Evolutionary conservation across 23 tunicate species (phyloP).

Genomic region (Halocynthia aurantium): DNA sequence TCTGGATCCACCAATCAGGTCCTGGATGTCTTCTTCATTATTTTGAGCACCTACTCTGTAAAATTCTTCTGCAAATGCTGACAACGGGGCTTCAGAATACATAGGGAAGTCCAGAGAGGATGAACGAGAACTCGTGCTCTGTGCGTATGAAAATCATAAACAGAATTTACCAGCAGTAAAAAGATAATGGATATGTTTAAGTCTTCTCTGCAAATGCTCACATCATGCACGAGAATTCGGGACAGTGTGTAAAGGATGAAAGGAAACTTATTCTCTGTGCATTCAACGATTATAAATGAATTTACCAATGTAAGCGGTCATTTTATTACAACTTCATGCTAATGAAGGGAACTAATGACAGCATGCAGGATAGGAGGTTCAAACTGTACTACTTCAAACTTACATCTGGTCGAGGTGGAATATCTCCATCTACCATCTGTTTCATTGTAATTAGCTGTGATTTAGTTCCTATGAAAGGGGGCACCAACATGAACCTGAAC

Average conservation of each 20-base stretch:
- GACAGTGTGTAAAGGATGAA: too few species aligned
- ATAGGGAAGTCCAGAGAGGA: background rate
- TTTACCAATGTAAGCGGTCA: too few species aligned
- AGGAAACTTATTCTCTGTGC: background rate
- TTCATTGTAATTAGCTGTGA: slow-evolving; percentile 13
- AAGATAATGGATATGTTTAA: too few species aligned
- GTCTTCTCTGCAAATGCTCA: too few species aligned
- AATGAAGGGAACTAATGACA: background rate
- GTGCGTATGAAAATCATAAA: background rate
- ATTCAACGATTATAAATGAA: background rate
- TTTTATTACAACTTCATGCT: background rate
- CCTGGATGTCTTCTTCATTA: background rate
- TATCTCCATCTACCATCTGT: background rate
- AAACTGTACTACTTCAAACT: slow-evolving; percentile 3
- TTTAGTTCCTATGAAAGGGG: slow-evolving; percentile 11
- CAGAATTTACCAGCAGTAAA: too few species aligned
- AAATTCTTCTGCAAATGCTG: slow-evolving; percentile 9
- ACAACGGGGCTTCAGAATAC: background rate
- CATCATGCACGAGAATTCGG: too few species aligned
- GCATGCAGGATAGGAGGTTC: background rate
- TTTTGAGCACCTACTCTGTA: slow-evolving; percentile 3
- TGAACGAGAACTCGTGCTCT: background rate
- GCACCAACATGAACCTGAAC: slow-evolving; percentile 8
- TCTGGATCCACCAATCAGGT: slow-evolving; percentile 4
- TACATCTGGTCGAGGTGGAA: background rate